phyloP scores from a whole-genome alignment of 92 coral and sea anemone species.

The Phymanthus crucifer region DNA sequence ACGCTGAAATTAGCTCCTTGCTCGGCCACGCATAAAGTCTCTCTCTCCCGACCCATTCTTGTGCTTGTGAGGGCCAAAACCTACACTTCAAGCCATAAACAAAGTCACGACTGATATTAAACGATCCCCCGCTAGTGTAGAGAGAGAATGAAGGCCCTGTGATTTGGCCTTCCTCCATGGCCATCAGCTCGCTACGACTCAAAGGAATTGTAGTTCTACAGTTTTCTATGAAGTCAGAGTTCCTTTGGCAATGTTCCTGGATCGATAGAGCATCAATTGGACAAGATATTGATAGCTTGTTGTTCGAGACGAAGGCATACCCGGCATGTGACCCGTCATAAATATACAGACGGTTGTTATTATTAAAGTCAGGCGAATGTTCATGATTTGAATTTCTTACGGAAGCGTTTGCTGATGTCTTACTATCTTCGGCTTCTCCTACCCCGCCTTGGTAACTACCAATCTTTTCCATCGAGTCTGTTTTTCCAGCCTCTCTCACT shows the following conservation, averaged over 20 bases:
- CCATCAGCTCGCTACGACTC: slow-evolving; percentile 19
- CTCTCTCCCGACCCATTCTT: slow-evolving; percentile 61
- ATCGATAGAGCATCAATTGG: slow-evolving; percentile 14
- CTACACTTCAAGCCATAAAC: slow-evolving; percentile 72
- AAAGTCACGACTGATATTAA: slow-evolving; percentile 59
- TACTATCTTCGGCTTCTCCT: neutral
- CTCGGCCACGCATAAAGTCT: slow-evolving; percentile 62
- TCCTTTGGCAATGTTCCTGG: slow-evolving; percentile 46
- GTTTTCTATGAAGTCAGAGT: slow-evolving; percentile 48
- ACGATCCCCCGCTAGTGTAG: slow-evolving; percentile 33
- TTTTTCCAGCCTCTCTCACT: neutral
- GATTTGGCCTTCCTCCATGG: slow-evolving; percentile 23
- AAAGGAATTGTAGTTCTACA: slow-evolving; percentile 50
- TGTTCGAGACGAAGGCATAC: slow-evolving; percentile 42
- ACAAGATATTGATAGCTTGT: slow-evolving; percentile 14
- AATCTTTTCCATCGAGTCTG: neutral
- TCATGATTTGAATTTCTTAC: slow-evolving; percentile 12
- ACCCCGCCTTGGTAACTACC: neutral
- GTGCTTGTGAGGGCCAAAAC: slow-evolving; percentile 77
- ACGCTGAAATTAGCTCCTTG: slow-evolving; percentile 34
- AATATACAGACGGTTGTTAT: slow-evolving; percentile 27
- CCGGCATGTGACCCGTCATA: slow-evolving; percentile 62
- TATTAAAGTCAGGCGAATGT: neutral
- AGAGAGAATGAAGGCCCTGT: slow-evolving; percentile 68
- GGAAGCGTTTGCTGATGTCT: slow-evolving; percentile 1